Conservation (phyloP, 2,113 vertebrate genomes). For the Nothocercus nigrocapillus region DNA sequence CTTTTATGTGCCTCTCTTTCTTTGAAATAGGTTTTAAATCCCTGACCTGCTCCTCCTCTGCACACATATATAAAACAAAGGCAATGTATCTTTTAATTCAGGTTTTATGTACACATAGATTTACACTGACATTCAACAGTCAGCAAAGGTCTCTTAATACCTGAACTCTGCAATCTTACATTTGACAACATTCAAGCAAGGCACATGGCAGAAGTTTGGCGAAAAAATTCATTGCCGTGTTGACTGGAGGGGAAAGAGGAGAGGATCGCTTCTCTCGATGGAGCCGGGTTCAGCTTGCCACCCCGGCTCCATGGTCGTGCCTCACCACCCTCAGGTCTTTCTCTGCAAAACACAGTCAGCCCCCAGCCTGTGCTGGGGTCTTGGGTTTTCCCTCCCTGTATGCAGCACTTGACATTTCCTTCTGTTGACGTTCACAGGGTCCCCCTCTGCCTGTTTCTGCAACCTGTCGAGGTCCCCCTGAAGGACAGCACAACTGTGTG, state of each 20-base stretch:
- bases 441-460: background rate
- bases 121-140: conserved; percentile 7
- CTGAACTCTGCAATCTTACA: background rate
- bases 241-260: background rate
- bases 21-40: background rate
- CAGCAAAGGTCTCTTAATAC: background rate
- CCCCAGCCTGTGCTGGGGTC: too few relatives aligned
- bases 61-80: background rate
- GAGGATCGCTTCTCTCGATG: background rate
- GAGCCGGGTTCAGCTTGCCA: too few relatives aligned
- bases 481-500: background rate
- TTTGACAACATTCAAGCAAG: background rate
- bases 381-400: background rate
- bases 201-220: background rate
- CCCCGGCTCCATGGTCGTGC: too few relatives aligned
- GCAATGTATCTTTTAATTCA: conserved; percentile 4
- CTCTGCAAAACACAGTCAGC: background rate
- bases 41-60: background rate
- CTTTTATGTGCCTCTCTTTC: background rate
- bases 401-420: background rate
- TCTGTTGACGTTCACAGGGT: background rate
- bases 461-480: background rate
- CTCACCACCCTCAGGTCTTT: background rate
- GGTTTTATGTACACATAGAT: background rate
- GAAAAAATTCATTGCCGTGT: background rate